Base-by-base conservation (phyloP, 2,888 invertebrate genomes). In the Lycophotia porphyrea region DNA sequence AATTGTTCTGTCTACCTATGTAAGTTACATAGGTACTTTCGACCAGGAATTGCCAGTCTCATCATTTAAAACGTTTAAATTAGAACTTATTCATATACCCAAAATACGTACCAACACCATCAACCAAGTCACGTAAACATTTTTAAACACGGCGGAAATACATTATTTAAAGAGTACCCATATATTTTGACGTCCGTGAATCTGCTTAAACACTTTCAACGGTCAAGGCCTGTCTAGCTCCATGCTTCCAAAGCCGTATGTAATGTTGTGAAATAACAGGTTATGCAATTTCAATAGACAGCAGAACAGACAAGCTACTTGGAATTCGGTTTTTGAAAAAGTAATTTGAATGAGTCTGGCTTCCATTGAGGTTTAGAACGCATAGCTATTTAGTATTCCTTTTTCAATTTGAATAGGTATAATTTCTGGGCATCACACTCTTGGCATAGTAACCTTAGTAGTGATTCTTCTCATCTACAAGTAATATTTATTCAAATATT, bases 261-360 rank as follows among this genome's bases (percentile, higher is more conserved):
- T 88, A 91, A 85, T 85, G 86, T 86, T 85, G 88, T 90, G 81
- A 86, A 91, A 86, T 86, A 88, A 85, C 88, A 71, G 78, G 87
- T 88, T 89, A 90, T 88, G 87, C 87, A 90, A 89, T 88, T 88
- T 80, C 75, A 87, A 87, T 88, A 83, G 81, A 83, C 82, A 86
- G n/a, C n/a, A n/a, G n/a, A n/a, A n/a, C n/a, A 68, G 68, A 84
- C 82, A 76, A 74, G 80, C 78, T 78, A 85, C 76, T 86, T 85
- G 82, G 87, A 87, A 87, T 87, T 86, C 82, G 83, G 74, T 82
- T 87, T 87, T 88, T 84, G 82, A 76, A 81, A 84, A 87, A 87
- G 88, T 90, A 84, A 91, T 91, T 91, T 88, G 89, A 90, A 91
- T 92, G 85, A 88, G 84, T 74, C 36, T 36, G 68, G 49, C 44